Base-by-base conservation (phyloP, 2,888 invertebrate genomes). In the Dexiosoma caninum region DNA sequence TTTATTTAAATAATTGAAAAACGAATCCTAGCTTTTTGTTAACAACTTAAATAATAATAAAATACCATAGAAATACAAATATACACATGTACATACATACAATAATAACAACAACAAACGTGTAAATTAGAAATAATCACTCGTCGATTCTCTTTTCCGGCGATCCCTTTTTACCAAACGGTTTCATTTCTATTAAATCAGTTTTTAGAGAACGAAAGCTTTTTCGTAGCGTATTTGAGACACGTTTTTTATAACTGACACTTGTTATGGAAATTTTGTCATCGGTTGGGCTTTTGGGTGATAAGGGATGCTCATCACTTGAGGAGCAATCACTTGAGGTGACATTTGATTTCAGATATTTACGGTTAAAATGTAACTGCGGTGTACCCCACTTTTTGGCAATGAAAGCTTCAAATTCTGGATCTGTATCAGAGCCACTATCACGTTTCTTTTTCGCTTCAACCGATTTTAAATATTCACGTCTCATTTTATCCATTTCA, bases 331-430 rank as follows among this genome's bases (percentile, higher is more conserved):
- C 86, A 35, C 84, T 86, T 32, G 84, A 76, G 7, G 84, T 79
- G n/a, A 77, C 85, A 40, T 72, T 77, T 19, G 69, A 40, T 16
- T 84, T 85, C 53, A 89, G 84, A 72, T 87, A 89, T 78, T 89
- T 89, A n/a, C 89, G 86, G 84, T 89, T 89, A 51, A 89, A 89
- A 67, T 89, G 86, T 83, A 89, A 49, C 59, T 88, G 89, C 2
- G 89, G 89, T 9, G 89, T 89, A 23, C 89, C 89, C 89, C 89
- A 89, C 35, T 88, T 89, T 35, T 88, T 88, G 32, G 85, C 87
- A 27, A 87, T 84, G 37, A 81, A 83, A 2, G 83, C 84, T 60
- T 86, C 85, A 51, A 85, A 84, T 74, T 86, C 86, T 19, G 83
- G 83, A 84, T 85, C 85, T 57, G 84, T 85, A 21, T 87, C 88